Base-by-base conservation (phyloP, 2,888 invertebrate species). In the Agrotis segetum region DNA sequence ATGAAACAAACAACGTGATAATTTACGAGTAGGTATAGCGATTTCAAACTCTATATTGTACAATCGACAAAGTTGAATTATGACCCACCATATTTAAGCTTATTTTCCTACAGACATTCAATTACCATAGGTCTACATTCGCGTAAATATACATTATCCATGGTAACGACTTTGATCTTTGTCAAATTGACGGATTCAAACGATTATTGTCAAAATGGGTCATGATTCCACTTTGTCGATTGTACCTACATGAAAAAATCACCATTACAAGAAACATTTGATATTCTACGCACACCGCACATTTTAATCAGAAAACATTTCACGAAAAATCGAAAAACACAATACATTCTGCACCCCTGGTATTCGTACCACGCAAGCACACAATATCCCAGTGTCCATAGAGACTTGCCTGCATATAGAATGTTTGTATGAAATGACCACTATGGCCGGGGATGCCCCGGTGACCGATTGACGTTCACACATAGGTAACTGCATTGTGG, bases 391-490 rank as follows among this genome's bases (percentile, higher is more conserved):
- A 7, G 49, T 7, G 19, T 52, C 82, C 79, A 17, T 24, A 47
- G 64, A 65, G 71, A 67, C 14, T 63, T 4, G 2, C 46, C 46
- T 34, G 62, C 53, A 56, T 34, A 17, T 46, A 56, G 62, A 24
- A 66, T 79, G 68, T 63, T 61, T 59, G 66, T 62, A 47, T 59
- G 67, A 47, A 83, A 71, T 71, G 61, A 19, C 58, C 67, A 47
- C 56, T 56, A 56, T 56, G 14, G 13, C 56, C n/a, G n/a, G 68
- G 53, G 21, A 63, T 63, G 34, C 79, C 75, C 79, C 34, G 19
- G 62, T 62, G 79, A 62, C 64, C 79, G 67, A 82, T 84, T 75
- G 68, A 56, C 67, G 60, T 56, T 34, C 29, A 19, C 79, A 72
- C 58, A 56, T 40, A 11, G 40, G 40, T 64, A 58, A 74, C 60